Evolutionary conservation across 2,113 vertebrate species (phyloP), one percentile per base, ranked within the genome.

Genomic region (Muntiacus reevesi): DNA sequence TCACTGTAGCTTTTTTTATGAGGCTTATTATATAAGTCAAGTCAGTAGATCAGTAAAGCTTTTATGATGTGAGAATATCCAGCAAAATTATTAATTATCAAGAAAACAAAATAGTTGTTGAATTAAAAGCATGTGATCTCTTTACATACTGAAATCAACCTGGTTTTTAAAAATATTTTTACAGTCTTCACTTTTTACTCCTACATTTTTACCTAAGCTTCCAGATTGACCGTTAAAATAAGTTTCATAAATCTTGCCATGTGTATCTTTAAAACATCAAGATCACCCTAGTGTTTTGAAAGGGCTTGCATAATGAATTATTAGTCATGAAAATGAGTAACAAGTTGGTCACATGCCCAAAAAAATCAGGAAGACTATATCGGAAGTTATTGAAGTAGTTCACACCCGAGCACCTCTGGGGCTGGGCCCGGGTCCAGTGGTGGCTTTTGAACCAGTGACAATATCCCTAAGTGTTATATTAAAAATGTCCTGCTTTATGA

Each of bases 311-410:
- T 87, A 36, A 84, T 89, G 54, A 76, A 78, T 94, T 71, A 82
- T 93, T 90, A 92, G 76, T 94, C 71, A 62, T 81, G 27, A 86
- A 79, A 71, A 57, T 96, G 50, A 95, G 43, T 90, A 93, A 94
- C 78, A 64, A 28, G 23, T 82, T 97, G 62, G n/a, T 84, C 67
- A 59, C 17, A 8, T 55, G 62, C 36, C 57, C 45, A 27, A 3
- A 94, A 57, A 89, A 10, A 43, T 87, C 45, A 87, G 50, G 40
- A 83, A 86, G 89, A 89, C 7, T 28, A 3, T 64, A 33, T 79
- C 27, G 13, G 45, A 95, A 93, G 89, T 88, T 88, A 25, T 19
- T 81, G 33, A 89, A 93, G 28, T 57, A 57, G 36, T 74, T 85
- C 1, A 84, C 33, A 79, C 12, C 4, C 2, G 23, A 94, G 55